A percentile compares a stretch with the other conserved stretches of the same genome.
phyloP scores from a whole-genome alignment of 2,113 vertebrate genomes.

The Trogon melanurus region DNA sequence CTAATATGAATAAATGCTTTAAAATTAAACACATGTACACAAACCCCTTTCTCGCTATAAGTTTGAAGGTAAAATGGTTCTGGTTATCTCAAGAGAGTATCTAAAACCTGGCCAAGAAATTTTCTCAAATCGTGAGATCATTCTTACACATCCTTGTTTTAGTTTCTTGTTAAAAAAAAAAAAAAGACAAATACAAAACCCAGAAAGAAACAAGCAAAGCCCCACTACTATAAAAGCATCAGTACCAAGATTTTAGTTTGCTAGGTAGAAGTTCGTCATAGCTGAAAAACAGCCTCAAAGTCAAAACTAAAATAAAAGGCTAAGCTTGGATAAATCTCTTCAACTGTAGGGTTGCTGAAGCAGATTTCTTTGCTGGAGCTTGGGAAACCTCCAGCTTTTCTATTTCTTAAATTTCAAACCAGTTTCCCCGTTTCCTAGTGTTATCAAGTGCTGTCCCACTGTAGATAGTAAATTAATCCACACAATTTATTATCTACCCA shows the following conservation, averaged over 20 bases:
- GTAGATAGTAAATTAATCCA: not conserved
- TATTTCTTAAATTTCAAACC: not conserved
- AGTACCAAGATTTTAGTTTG: not conserved
- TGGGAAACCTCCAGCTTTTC: not conserved
- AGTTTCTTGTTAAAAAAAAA: not conserved
- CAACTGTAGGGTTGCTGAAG: not conserved
- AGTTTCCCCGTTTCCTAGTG: not conserved
- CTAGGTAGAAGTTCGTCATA: not conserved
- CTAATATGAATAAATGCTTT: not conserved
- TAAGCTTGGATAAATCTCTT: not conserved
- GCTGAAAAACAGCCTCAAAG: not conserved
- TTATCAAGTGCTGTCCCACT: not conserved
- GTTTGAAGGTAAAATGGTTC: not conserved
- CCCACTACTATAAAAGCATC: not conserved
- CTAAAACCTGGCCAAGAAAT: not conserved
- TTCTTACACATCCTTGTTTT: not conserved
- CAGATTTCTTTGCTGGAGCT: not conserved
- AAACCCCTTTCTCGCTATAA: not conserved
- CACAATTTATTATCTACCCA: not conserved
- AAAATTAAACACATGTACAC: not conserved
- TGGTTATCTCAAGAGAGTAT: not conserved
- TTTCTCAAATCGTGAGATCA: not conserved
- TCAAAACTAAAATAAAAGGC: constrained; percentile 6
- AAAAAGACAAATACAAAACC: not conserved
- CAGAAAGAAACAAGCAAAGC: not conserved